phyloP scores from a whole-genome alignment of 2,888 invertebrate genomes.

The Drosophila subsilvestris region DNA sequence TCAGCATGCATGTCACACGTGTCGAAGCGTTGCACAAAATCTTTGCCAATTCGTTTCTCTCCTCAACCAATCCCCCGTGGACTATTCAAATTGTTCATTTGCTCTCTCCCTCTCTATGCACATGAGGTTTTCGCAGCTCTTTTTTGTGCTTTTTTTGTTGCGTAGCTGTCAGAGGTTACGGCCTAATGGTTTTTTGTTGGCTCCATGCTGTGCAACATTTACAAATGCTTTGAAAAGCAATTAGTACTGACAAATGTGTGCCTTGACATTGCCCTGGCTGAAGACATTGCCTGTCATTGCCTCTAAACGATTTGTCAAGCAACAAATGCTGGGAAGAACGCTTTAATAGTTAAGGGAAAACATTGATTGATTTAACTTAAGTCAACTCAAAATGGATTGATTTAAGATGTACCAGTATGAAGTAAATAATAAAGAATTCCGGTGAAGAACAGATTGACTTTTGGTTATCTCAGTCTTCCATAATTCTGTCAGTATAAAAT shows the following conservation, averaged over 20 bases:
- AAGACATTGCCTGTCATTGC: slow-evolving; percentile 51
- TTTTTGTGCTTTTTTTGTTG: slow-evolving; percentile 2
- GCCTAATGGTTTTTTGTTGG: slow-evolving; percentile 29
- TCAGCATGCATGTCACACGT: slow-evolving; percentile 52
- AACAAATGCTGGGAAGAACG: slow-evolving; percentile 39
- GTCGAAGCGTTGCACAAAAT: slow-evolving; percentile 56
- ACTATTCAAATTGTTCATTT: slow-evolving; percentile 40
- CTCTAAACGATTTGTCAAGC: slow-evolving; percentile 68
- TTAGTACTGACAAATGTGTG: slow-evolving; percentile 66
- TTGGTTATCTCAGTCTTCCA: too few relatives aligned
- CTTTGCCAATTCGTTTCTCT: slow-evolving; percentile 11
- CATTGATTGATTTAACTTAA: slow-evolving; percentile 60
- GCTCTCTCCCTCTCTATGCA: slow-evolving; percentile 2
- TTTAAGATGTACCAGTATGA: too few relatives aligned
- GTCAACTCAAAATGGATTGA: too few relatives aligned
- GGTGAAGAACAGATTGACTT: too few relatives aligned
- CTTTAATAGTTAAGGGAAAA: slow-evolving; percentile 58
- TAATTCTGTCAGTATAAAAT: too few relatives aligned
- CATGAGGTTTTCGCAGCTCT: slow-evolving; percentile 10
- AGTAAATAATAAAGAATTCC: too few relatives aligned
- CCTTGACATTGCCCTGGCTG: slow-evolving; percentile 37
- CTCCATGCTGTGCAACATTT: slow-evolving; percentile 23
- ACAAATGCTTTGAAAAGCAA: slow-evolving; percentile 66
- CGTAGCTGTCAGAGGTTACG: slow-evolving; percentile 22
- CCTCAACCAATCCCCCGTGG: slow-evolving; percentile 3